These are phyloP conservation scores for Petrocephalus schoutedeni DNA, from an alignment of 2,797 vertebrate species.

Conservation along the genomic window DNA sequence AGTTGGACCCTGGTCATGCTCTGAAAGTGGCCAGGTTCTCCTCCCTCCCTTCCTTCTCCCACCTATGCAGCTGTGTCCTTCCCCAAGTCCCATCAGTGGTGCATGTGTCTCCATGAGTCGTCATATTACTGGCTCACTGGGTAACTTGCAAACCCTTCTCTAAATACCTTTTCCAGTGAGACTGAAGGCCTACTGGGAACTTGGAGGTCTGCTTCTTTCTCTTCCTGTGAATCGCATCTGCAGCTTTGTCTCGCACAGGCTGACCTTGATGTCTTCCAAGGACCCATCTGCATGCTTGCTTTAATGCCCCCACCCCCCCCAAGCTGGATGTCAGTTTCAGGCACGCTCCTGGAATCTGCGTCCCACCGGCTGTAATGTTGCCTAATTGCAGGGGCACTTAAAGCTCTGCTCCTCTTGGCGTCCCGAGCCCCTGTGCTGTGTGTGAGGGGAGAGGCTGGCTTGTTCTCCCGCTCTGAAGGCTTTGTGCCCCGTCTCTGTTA, in stretches of 20 bases:
- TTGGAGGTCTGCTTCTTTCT: background rate
- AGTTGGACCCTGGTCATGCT: background rate
- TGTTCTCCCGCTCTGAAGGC: background rate
- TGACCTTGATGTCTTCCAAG: background rate
- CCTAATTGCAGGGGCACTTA: background rate
- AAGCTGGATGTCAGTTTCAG: background rate
- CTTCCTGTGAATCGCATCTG: background rate
- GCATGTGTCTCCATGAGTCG: slow-evolving; percentile 27
- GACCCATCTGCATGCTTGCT: background rate
- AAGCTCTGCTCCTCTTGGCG: background rate
- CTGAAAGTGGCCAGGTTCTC: background rate
- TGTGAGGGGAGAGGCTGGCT: background rate
- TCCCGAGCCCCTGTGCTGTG: background rate
- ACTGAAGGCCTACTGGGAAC: background rate
- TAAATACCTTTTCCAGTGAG: slow-evolving; percentile 18
- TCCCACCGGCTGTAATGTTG: background rate
- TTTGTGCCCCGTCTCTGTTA: background rate
- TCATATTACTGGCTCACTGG: slow-evolving; percentile 31
- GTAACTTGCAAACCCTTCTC: slow-evolving; percentile 30
- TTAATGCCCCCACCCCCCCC: background rate
- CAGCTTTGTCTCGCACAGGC: background rate
- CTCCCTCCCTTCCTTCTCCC: background rate
- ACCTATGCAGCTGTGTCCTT: background rate
- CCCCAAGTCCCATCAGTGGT: background rate
- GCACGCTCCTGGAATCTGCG: background rate